phyloP scores from a whole-genome alignment of 2,797 vertebrate genomes.

The Melanotaenia pygmaea region DNA sequence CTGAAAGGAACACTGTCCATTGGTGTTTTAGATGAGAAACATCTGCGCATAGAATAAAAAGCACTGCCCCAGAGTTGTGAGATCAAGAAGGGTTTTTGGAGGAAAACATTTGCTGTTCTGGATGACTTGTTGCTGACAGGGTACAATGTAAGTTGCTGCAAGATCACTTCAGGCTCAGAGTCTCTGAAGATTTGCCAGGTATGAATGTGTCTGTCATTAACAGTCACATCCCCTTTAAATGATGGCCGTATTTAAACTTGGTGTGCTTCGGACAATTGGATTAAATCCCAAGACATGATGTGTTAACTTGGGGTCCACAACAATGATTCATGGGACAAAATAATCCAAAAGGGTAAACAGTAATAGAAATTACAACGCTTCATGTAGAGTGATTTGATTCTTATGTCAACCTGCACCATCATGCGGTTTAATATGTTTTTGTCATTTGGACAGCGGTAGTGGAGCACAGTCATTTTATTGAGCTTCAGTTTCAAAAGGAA shows the following conservation, averaged over 20 bases:
- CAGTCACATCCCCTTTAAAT: slow-evolving; percentile 22
- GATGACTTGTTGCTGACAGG: slow-evolving; percentile 64
- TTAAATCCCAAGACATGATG: slow-evolving; percentile 14
- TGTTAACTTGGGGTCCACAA: not conserved
- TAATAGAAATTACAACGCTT: not conserved
- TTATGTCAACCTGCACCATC: not conserved
- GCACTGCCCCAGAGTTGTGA: slow-evolving; percentile 26
- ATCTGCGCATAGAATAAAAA: slow-evolving; percentile 58
- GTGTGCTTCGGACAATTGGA: not conserved
- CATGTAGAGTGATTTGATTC: slow-evolving; percentile 2
- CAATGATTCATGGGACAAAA: not conserved
- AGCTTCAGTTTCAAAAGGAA: slow-evolving; percentile 33
- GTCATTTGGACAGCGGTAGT: slow-evolving; percentile 13
- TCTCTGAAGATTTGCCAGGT: slow-evolving; percentile 49
- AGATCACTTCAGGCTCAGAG: slow-evolving; percentile 42
- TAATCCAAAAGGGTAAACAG: not conserved
- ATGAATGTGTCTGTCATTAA: slow-evolving; percentile 38
- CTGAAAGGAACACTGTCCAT: slow-evolving; percentile 42
- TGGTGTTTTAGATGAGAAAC: slow-evolving; percentile 59
- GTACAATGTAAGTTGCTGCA: slow-evolving; percentile 57
- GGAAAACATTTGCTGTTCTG: slow-evolving; percentile 63
- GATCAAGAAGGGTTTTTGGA: slow-evolving; percentile 39
- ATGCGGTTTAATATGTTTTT: slow-evolving; percentile 16
- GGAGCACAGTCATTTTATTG: slow-evolving; percentile 18
- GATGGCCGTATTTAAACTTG: slow-evolving; percentile 24